A percentile compares a stretch with the other conserved stretches of the same genome.
Evolutionary conservation across 1,140 invertebrate genomes (phyloP).

Genomic region (Myzus persicae): DNA sequence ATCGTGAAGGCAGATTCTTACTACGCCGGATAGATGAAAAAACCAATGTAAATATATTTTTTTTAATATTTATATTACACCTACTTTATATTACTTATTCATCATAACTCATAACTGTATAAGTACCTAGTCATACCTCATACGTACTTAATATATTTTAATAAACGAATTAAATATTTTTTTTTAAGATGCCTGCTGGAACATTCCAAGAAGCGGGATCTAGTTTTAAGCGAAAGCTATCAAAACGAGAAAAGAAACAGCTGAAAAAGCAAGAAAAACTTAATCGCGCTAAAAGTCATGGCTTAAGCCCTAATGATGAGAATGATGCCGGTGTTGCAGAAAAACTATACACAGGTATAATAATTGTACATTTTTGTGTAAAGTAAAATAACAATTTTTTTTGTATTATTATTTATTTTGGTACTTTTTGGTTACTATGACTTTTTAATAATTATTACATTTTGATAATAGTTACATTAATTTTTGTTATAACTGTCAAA

Average conservation of each 20-base stretch:
- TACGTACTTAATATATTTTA: background rate
- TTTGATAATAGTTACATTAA: background rate
- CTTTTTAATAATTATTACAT: background rate
- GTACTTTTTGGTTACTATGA: background rate
- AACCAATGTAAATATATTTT: conserved; percentile 68
- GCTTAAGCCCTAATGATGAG: conserved; percentile 69
- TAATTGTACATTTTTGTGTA: background rate
- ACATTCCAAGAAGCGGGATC: conserved; percentile 71
- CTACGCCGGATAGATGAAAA: conserved; percentile 87
- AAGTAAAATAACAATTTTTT: background rate
- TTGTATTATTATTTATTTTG: background rate
- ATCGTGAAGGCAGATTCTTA: conserved; percentile 95
- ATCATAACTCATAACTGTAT: background rate
- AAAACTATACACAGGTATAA: conserved; percentile 85
- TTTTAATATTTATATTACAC: background rate
- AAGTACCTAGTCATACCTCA: too few species aligned
- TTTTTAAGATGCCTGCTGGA: conserved; percentile 68
- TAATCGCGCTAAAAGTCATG: conserved; percentile 76
- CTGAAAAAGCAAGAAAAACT: conserved; percentile 97
- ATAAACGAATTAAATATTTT: conserved; percentile 47
- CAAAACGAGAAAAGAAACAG: conserved; percentile 98
- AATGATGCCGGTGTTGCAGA: conserved; percentile 81
- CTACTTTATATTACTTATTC: background rate
- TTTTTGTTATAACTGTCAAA: background rate
- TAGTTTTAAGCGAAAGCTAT: conserved; percentile 88